Conservation (phyloP, 2,797 vertebrate species). For the Nannoperca obscura region DNA sequence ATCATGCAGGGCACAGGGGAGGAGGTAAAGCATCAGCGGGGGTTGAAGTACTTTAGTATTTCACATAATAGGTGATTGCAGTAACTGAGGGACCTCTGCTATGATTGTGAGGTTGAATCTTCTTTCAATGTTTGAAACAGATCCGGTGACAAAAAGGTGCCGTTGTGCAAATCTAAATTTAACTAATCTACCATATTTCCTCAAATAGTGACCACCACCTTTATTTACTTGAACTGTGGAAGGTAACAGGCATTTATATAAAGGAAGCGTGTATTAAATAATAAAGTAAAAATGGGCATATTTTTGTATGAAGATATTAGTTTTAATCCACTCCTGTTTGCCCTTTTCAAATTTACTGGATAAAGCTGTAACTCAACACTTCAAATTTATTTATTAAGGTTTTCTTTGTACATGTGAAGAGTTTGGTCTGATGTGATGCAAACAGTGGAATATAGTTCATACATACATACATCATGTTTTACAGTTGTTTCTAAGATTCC, state of each 20-base stretch:
- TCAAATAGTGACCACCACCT: too few species aligned
- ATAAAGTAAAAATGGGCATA: too few species aligned
- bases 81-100: background rate
- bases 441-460: background rate
- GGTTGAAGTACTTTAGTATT: background rate
- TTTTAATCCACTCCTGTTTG: too few species aligned
- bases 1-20: slow-evolving; percentile 95
- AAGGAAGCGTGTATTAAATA: too few species aligned
- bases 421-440: background rate
- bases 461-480: too few species aligned
- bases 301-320: too few species aligned
- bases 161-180: background rate
- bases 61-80: background rate
- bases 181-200: background rate
- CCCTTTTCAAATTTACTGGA: too few species aligned
- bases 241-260: too few species aligned
- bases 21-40: slow-evolving; percentile 84
- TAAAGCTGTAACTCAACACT: too few species aligned
- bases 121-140: background rate
- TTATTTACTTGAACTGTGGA: too few species aligned
- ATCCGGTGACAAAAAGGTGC: background rate
- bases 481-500: too few species aligned
- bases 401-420: background rate
- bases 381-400: background rate
- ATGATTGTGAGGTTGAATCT: background rate